Evolutionary conservation across 2,797 vertebrate species (phyloP).

Genomic region (Lagorchestes hirsutus): DNA sequence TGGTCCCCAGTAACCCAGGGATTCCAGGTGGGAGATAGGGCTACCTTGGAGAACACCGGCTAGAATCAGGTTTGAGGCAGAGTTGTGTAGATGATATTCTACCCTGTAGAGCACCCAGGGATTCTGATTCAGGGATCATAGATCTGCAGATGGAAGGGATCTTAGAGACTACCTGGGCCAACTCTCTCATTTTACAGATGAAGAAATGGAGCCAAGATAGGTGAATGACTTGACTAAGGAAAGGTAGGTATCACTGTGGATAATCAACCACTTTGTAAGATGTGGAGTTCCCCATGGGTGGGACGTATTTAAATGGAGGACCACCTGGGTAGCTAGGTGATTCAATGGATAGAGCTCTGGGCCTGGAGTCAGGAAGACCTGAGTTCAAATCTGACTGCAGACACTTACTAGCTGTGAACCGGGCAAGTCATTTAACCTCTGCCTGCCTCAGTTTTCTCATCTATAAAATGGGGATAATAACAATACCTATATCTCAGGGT

Average conservation of each 20-base stretch:
- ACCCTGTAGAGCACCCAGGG: too few relatives aligned
- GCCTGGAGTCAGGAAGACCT: neutral
- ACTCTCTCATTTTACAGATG: neutral
- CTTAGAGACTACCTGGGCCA: too few relatives aligned
- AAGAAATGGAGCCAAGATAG: neutral
- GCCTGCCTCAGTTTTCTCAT: neutral
- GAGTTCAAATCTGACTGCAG: neutral
- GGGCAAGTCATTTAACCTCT: neutral
- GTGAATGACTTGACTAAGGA: too few relatives aligned
- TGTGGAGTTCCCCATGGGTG: neutral
- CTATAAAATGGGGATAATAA: neutral
- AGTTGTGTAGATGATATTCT: neutral
- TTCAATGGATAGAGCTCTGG: neutral
- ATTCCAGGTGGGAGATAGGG: neutral
- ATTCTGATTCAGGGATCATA: neutral
- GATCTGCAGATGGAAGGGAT: neutral
- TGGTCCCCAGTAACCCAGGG: neutral
- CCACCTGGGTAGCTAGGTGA: neutral
- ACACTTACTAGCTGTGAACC: too few relatives aligned
- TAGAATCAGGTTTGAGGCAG: neutral
- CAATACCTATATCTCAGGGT: neutral
- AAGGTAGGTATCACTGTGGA: neutral
- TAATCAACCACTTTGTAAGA: neutral
- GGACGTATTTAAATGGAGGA: neutral
- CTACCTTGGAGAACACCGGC: neutral